These are phyloP conservation scores for Scaptomyza caliginosa DNA, from an alignment of 2,888 invertebrate species.

Conservation along the genomic window DNA sequence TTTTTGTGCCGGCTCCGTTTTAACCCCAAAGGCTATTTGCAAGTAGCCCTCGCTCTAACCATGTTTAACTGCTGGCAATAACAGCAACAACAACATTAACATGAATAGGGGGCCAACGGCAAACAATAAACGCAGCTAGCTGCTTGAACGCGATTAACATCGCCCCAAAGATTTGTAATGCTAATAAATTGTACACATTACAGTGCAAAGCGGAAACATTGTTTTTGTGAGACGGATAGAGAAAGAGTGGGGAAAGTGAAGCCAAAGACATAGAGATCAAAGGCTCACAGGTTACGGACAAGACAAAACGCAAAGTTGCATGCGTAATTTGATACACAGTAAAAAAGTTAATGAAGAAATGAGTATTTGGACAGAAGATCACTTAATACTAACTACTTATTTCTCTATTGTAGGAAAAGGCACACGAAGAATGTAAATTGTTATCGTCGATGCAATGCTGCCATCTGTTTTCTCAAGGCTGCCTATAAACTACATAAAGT, in stretches of 20 bases:
- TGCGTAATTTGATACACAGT: slow-evolving; percentile 29
- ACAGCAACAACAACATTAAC: slow-evolving; percentile 8
- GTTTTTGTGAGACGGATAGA: neutral
- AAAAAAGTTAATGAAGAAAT: slow-evolving; percentile 9
- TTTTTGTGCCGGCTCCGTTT: slow-evolving; percentile 35
- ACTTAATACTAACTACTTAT: neutral
- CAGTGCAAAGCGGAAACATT: slow-evolving; percentile 30
- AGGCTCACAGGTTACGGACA: slow-evolving; percentile 15
- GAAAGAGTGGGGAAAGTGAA: neutral
- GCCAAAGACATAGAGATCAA: neutral
- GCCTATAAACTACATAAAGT: neutral
- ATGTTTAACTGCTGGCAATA: slow-evolving; percentile 40
- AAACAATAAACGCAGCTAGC: slow-evolving; percentile 55
- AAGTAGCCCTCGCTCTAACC: slow-evolving; percentile 58
- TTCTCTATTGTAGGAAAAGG: neutral
- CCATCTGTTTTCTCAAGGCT: neutral
- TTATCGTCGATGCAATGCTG: neutral
- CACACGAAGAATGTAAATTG: neutral
- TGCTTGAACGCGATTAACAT: slow-evolving; percentile 61
- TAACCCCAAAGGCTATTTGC: slow-evolving; percentile 53
- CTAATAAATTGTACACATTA: slow-evolving; percentile 73
- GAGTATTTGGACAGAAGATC: neutral
- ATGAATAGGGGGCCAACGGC: slow-evolving; percentile 25
- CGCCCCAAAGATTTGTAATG: slow-evolving; percentile 73
- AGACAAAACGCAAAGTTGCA: slow-evolving; percentile 8